These are phyloP conservation scores for Eubucco bourcierii DNA, from an alignment of 2,113 vertebrate species.

Conservation along the genomic window DNA sequence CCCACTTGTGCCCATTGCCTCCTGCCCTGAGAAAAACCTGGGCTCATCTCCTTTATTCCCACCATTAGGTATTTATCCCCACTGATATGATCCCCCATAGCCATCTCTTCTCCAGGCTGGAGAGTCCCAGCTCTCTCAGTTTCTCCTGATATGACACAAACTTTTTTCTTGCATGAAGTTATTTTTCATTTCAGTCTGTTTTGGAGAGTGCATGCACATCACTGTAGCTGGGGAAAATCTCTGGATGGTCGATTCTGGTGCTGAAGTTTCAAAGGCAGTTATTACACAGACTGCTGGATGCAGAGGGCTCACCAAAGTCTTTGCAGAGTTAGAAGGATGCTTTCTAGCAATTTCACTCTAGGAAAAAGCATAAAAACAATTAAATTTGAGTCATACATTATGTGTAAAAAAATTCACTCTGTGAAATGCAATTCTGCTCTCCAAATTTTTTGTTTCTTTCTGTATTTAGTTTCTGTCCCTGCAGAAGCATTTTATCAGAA, in stretches of 20 bases:
- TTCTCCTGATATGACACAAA: neutral
- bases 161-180: neutral
- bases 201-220: rapidly evolving
- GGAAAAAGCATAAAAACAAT: neutral
- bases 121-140: neutral
- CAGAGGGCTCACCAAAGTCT: neutral
- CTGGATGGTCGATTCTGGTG: neutral
- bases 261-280: neutral
- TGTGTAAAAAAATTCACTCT: neutral
- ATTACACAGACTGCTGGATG: neutral
- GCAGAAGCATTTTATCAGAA: slow-evolving; percentile 78
- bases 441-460: neutral
- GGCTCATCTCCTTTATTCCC: neutral
- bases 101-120: neutral
- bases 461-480: slow-evolving; percentile 75
- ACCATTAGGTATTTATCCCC: neutral
- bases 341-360: neutral
- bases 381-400: neutral
- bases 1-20: neutral
- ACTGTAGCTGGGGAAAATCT: neutral
- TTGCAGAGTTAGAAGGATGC: neutral
- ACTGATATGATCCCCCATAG: neutral
- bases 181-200: neutral
- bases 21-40: neutral
- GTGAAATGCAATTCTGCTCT: neutral